A percentile compares a stretch with the other conserved stretches of the same genome.
These are phyloP conservation scores for Xiphophorus birchmanni DNA, from an alignment of 2,797 vertebrate species.

Conservation along the genomic window DNA sequence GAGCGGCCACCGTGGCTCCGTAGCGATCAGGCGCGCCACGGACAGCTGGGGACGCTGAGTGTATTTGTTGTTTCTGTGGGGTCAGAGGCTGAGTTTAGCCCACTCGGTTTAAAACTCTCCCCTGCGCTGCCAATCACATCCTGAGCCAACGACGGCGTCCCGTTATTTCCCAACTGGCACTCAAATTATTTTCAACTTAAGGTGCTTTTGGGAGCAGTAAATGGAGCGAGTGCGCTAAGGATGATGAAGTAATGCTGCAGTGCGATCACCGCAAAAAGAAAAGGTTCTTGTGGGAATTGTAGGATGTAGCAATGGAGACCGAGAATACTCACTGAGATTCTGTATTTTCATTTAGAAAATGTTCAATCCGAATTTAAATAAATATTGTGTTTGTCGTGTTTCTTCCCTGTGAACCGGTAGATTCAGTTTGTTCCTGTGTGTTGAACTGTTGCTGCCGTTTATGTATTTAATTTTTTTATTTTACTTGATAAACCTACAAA, in stretches of 20 bases:
- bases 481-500: neutral
- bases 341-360: neutral
- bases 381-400: constrained; percentile 17
- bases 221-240: constrained; percentile 32
- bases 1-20: constrained; percentile 40
- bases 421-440: neutral
- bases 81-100: constrained; percentile 58
- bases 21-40: constrained; percentile 22
- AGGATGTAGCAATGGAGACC: constrained; percentile 23
- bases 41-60: constrained; percentile 27
- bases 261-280: constrained; percentile 7
- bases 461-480: neutral
- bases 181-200: constrained; percentile 50
- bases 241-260: constrained; percentile 57
- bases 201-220: constrained; percentile 41
- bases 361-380: neutral
- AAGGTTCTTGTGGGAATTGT: constrained; percentile 53
- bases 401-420: neutral
- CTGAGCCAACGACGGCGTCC: constrained; percentile 32
- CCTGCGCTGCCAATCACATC: constrained; percentile 47
- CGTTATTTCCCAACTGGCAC: constrained; percentile 16
- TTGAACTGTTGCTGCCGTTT: constrained; percentile 18
- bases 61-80: constrained; percentile 48
- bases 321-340: neutral
- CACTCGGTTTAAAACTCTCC: constrained; percentile 56